Percentiles rank a stretch among this genome's conserved stretches.
These are phyloP conservation scores for Belonocnema kinseyi DNA, from an alignment of 1,140 invertebrate genomes.

Conservation along the genomic window DNA sequence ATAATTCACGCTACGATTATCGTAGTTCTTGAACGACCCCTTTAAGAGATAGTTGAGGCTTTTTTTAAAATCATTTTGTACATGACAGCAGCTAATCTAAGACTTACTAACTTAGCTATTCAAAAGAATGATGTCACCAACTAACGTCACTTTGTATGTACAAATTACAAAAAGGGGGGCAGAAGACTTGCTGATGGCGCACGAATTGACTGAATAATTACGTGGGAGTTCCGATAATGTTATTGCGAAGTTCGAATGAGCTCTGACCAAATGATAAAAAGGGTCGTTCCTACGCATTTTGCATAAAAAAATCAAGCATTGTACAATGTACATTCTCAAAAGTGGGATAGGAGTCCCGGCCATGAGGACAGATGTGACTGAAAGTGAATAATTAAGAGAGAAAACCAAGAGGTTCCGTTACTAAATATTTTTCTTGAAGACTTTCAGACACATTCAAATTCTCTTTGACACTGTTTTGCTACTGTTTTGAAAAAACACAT, in stretches of 20 bases:
- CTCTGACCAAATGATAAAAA: conserved; percentile 30
- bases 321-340: neutral
- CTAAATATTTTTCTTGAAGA: no score
- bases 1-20: no score
- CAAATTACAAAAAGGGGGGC: conserved; percentile 13
- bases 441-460: no score
- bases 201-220: conserved; percentile 19
- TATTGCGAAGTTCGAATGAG: conserved; percentile 25
- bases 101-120: neutral
- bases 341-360: neutral
- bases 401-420: no score
- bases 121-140: conserved; percentile 12
- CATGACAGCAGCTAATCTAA: neutral
- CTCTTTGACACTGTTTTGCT: no score
- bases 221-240: conserved; percentile 24
- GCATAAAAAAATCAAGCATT: conserved; percentile 20
- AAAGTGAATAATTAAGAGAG: neutral
- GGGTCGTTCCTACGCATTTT: conserved; percentile 22
- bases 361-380: neutral
- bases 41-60: no score
- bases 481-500: no score
- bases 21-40: no score
- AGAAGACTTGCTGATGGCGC: neutral
- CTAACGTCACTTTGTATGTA: conserved; percentile 13
- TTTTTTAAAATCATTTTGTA: no score